Evolutionary conservation across 2,797 vertebrate genomes (phyloP).

Genomic region (Poeciliopsis presidionis): DNA sequence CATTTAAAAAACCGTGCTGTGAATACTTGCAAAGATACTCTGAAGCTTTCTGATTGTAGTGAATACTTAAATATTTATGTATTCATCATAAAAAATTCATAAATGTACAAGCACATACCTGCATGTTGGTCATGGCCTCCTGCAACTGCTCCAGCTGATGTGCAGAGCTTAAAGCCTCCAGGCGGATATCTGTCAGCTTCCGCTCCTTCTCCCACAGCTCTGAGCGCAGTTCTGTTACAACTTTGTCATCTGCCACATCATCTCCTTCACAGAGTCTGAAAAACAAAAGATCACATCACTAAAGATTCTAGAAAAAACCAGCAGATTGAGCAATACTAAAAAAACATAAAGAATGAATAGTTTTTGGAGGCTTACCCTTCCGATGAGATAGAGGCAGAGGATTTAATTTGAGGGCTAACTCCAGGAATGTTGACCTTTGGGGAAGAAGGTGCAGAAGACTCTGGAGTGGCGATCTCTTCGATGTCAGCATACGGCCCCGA

Average conservation of each 20-base stretch:
- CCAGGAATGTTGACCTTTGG: conserved; percentile 88
- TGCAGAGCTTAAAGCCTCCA: conserved; percentile 95
- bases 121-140: conserved; percentile 97
- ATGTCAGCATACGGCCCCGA: conserved; percentile 94
- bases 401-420: conserved; percentile 81
- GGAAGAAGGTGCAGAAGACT: conserved; percentile 95
- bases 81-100: background rate
- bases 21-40: background rate
- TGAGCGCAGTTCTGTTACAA: conserved; percentile 90
- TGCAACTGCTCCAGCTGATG: conserved; percentile 96
- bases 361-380: conserved; percentile 74
- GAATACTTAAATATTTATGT: background rate
- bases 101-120: conserved; percentile 76
- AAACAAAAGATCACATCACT: conserved; percentile 22
- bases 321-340: background rate
- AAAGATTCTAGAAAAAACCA: background rate
- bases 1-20: background rate
- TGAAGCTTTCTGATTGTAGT: background rate
- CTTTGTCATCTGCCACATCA: conserved; percentile 85
- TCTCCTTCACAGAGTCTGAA: conserved; percentile 83
- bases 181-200: conserved; percentile 95
- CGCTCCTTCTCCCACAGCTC: conserved; percentile 98
- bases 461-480: conserved; percentile 95
- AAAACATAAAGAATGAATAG: background rate
- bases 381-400: conserved; percentile 83